These are phyloP conservation scores for Dryobates pubescens DNA, from an alignment of 2,797 vertebrate genomes.

Conservation along the genomic window DNA sequence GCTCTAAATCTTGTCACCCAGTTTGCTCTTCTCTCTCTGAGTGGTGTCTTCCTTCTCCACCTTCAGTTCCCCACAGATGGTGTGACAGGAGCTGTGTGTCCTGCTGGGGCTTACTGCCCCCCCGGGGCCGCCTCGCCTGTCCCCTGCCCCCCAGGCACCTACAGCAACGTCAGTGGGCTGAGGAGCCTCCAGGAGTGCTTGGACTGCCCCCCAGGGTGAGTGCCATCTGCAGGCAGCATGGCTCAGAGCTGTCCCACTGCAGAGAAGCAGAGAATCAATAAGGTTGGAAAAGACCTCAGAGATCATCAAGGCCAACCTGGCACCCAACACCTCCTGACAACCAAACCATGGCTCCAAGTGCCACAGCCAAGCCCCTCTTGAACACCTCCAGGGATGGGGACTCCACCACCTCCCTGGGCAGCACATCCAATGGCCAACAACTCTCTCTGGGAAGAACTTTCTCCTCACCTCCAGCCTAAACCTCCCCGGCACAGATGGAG, in stretches of 20 bases:
- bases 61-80: slow-evolving; percentile 83
- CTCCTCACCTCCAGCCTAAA: no score
- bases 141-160: slow-evolving; percentile 86
- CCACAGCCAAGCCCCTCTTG: no score
- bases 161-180: slow-evolving; percentile 84
- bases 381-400: no score
- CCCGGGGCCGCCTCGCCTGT: slow-evolving; percentile 78
- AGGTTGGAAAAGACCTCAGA: no score
- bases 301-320: no score
- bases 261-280: no score
- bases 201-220: slow-evolving; percentile 87
- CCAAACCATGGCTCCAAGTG: no score
- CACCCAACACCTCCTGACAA: no score
- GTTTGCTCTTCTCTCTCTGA: background rate
- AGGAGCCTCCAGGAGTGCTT: slow-evolving; percentile 79
- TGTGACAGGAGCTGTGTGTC: slow-evolving; percentile 83
- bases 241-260: background rate
- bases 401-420: no score
- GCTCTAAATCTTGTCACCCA: background rate
- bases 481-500: no score
- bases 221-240: background rate
- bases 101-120: slow-evolving; percentile 80
- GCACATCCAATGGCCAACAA: no score
- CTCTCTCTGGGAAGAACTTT: no score
- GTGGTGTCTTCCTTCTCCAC: background rate